Evolutionary conservation across 2,797 vertebrate genomes (phyloP).

Genomic region (Knipowitschia caucasica): DNA sequence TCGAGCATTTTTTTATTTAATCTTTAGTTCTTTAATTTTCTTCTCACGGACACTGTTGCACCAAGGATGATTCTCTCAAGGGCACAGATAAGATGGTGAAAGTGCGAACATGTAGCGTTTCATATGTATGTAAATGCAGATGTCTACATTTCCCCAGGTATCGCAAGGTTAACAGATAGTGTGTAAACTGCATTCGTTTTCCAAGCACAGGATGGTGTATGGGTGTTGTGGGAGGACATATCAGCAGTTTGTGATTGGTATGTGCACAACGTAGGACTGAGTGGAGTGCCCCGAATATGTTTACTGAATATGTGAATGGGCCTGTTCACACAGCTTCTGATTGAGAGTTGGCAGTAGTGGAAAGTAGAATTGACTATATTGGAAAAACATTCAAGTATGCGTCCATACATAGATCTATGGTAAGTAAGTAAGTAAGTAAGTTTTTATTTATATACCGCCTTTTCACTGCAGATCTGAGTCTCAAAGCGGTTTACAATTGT

Average conservation of each 20-base stretch:
- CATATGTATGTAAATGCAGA: constrained; percentile 56
- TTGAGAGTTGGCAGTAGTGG: constrained; percentile 33
- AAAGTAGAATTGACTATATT: constrained; percentile 16
- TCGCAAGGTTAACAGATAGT: constrained; percentile 49
- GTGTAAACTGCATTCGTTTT: constrained; percentile 25
- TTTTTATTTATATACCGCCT: too few relatives aligned
- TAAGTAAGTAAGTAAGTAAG: too few relatives aligned
- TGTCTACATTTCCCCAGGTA: constrained; percentile 53
- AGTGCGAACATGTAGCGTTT: constrained; percentile 18
- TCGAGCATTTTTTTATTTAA: constrained; percentile 17
- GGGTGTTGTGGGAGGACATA: constrained; percentile 29
- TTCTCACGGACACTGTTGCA: constrained; percentile 34
- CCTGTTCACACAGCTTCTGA: constrained; percentile 23
- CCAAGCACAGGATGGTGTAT: constrained; percentile 26
- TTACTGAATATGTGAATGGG: constrained; percentile 32
- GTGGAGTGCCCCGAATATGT: constrained; percentile 35
- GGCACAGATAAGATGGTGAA: constrained; percentile 45
- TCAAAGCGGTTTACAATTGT: too few relatives aligned
- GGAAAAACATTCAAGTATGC: constrained; percentile 18
- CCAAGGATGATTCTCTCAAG: constrained; percentile 43
- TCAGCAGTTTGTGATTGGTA: constrained; percentile 38
- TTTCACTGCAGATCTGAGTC: too few relatives aligned
- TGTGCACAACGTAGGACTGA: constrained; percentile 13
- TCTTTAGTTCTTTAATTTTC: constrained; percentile 27
- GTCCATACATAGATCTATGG: background rate